phyloP scores from a whole-genome alignment of 2,113 vertebrate genomes.

The Chloroceryle aenea region DNA sequence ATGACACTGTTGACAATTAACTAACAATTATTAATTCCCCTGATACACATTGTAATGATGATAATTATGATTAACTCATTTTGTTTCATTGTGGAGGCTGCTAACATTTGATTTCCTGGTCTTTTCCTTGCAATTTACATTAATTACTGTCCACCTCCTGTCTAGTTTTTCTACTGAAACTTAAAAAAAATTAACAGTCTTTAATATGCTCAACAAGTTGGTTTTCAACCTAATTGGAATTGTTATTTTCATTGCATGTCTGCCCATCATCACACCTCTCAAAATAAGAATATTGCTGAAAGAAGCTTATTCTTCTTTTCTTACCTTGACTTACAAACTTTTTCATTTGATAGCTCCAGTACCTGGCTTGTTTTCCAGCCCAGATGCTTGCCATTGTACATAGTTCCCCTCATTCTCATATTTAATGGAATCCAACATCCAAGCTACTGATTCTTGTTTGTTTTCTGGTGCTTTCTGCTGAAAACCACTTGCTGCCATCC shows the following conservation, averaged over 20 bases:
- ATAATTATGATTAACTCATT: slow-evolving; percentile 50
- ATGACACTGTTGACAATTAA: slow-evolving; percentile 29
- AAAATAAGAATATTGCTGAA: background rate
- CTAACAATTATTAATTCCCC: background rate
- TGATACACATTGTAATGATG: slow-evolving; percentile 3
- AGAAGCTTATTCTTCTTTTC: background rate
- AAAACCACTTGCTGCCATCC: background rate
- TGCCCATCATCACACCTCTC: background rate
- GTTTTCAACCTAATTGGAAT: background rate
- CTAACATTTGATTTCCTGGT: slow-evolving; percentile 41
- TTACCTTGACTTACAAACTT: background rate
- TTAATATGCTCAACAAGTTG: background rate
- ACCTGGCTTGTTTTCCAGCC: background rate
- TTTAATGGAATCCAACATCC: background rate
- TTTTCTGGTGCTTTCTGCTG: background rate
- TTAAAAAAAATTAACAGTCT: background rate
- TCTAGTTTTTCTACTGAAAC: background rate
- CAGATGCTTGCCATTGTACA: background rate
- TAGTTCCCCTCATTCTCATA: background rate
- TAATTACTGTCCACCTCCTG: slow-evolving; percentile 37
- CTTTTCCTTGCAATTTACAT: slow-evolving; percentile 43
- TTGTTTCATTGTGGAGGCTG: slow-evolving; percentile 11
- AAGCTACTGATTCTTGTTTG: background rate
- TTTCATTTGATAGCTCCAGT: background rate
- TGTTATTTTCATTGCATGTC: background rate